Evolutionary conservation across 2,797 vertebrate genomes (phyloP).

Genomic region (Lagocephalus sceleratus): DNA sequence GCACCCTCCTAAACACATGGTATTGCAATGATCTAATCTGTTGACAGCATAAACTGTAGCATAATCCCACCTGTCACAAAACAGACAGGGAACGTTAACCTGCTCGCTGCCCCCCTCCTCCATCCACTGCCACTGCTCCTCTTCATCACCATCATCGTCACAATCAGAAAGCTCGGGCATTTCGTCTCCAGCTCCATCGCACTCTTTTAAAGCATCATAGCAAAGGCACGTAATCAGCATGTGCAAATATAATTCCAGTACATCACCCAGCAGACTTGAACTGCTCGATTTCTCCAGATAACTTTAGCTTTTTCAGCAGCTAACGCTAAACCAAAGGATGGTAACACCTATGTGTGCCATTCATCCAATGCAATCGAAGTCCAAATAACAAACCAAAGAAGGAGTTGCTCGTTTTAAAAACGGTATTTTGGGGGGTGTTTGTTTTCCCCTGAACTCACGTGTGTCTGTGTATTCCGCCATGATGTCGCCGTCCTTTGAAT

Average conservation of each 20-base stretch:
- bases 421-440: accelerated
- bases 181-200: conserved; percentile 38
- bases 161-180: conserved; percentile 76
- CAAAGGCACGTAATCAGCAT: neutral
- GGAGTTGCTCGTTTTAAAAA: neutral
- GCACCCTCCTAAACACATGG: too few relatives aligned
- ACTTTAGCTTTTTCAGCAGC: neutral
- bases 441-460: conserved; percentile 66
- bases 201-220: conserved; percentile 9
- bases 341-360: neutral
- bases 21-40: too few relatives aligned
- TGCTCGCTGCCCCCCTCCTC: conserved; percentile 54
- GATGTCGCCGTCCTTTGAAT: conserved; percentile 37
- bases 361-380: accelerated
- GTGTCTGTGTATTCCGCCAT: conserved; percentile 72
- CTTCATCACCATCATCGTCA: conserved; percentile 74
- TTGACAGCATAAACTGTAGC: neutral
- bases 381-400: accelerated
- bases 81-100: conserved; percentile 80
- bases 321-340: neutral
- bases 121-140: conserved; percentile 77
- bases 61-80: conserved; percentile 83
- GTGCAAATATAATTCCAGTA: neutral
- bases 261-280: neutral
- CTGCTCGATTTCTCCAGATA: neutral